Percentiles rank a stretch among this genome's conserved stretches.
Evolutionary conservation across 2,888 invertebrate genomes (phyloP).

Genomic region (Caenorhabditis angaria): DNA sequence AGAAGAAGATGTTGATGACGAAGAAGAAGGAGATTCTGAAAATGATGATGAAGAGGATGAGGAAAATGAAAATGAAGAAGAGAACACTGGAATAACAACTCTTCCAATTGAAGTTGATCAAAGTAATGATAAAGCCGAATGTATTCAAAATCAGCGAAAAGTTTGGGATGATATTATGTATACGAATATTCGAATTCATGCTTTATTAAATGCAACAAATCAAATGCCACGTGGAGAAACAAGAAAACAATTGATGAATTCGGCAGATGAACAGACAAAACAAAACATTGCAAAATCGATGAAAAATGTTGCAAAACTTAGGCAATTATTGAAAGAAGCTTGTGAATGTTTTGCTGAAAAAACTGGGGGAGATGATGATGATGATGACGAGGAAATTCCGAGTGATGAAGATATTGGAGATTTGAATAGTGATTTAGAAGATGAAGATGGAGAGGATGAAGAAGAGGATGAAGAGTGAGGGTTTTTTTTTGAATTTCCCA

Average conservation of each 20-base stretch:
- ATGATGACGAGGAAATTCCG: conserved; percentile 55
- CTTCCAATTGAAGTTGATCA: not conserved
- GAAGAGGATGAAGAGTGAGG: conserved; percentile 21
- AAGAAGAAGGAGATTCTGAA: conserved; percentile 1
- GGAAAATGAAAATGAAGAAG: not conserved
- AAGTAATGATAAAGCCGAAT: conserved; percentile 34
- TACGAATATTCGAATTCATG: conserved; percentile 54
- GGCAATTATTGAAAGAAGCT: conserved; percentile 30
- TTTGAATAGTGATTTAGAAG: conserved; percentile 24
- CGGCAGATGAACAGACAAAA: conserved; percentile 45
- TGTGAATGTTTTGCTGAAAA: conserved; percentile 17
- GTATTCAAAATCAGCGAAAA: conserved; percentile 52
- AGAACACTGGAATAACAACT: not conserved
- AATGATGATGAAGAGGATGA: conserved; percentile 6
- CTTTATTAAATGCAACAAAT: conserved; percentile 55
- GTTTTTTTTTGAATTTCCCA: not conserved
- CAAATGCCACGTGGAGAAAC: conserved; percentile 60
- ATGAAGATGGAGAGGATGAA: conserved; percentile 27
- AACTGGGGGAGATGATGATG: not conserved
- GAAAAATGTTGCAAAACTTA: conserved; percentile 47
- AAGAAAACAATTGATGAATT: conserved; percentile 42
- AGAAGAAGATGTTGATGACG: conserved; percentile 18
- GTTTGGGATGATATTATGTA: conserved; percentile 64
- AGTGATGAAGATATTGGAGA: conserved; percentile 59
- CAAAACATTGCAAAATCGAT: conserved; percentile 42